A percentile compares a stretch with the other conserved stretches of the same genome.
phyloP scores from a whole-genome alignment of 2,888 invertebrate genomes.

The Lumbricus terrestris region DNA sequence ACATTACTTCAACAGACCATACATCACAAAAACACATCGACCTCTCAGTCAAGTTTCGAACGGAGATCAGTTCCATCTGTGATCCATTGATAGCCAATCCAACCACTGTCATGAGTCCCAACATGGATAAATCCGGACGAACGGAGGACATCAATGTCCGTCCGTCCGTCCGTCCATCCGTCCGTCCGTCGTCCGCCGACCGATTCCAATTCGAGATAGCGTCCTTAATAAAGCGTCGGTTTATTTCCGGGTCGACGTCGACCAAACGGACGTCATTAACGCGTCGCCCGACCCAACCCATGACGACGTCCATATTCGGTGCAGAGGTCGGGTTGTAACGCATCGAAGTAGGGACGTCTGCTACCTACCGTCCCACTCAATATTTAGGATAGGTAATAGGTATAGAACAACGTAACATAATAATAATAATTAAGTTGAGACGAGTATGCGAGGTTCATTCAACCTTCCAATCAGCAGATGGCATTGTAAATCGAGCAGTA shows the following conservation, averaged over 20 bases:
- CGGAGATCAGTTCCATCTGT: neutral
- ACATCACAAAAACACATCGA: neutral
- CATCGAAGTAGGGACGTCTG: neutral
- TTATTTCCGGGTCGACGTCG: neutral
- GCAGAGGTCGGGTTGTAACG: neutral
- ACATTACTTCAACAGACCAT: neutral
- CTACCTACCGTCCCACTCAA: neutral
- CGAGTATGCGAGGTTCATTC: too few relatives aligned
- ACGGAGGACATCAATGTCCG: too few relatives aligned
- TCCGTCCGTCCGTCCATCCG: too few relatives aligned
- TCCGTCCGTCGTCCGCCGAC: neutral
- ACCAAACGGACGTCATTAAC: neutral
- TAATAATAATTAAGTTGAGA: too few relatives aligned
- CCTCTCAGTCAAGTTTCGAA: neutral
- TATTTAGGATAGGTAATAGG: neutral
- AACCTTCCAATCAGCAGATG: too few relatives aligned
- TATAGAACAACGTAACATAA: neutral
- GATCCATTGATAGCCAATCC: neutral
- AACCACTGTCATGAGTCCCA: neutral
- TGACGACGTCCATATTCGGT: neutral
- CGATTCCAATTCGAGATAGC: neutral
- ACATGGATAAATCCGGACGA: neutral
- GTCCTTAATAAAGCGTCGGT: neutral
- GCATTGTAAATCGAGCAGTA: too few relatives aligned
- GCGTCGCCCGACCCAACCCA: neutral